Percentiles rank a stretch among this genome's conserved stretches.
Conservation (phyloP, 1,140 invertebrate genomes). For the Brachystomella parvula region DNA sequence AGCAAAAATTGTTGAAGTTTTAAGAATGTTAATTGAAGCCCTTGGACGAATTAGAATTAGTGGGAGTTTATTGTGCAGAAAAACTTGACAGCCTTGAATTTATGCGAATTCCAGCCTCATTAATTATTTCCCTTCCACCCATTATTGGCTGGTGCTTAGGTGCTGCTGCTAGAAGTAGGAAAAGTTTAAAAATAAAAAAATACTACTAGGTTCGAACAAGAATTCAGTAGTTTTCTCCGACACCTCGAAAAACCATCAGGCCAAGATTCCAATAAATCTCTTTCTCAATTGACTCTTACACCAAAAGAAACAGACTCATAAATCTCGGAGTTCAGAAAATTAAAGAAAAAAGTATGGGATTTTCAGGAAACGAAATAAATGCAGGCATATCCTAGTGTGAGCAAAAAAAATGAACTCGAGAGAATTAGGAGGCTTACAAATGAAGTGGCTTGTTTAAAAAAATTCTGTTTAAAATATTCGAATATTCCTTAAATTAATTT, state of each 20-base stretch:
- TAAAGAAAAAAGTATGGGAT: background rate
- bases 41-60: background rate
- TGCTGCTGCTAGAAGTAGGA: too few relatives aligned
- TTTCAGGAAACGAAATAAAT: background rate
- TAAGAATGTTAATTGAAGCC: conserved; percentile 1
- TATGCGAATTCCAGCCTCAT: conserved; percentile 2
- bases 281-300: background rate
- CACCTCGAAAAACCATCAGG: too few relatives aligned
- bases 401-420: background rate
- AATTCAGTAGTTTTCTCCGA: too few relatives aligned
- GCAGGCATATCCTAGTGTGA: background rate
- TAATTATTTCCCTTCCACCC: background rate
- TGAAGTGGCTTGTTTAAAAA: too few relatives aligned
- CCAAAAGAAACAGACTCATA: conserved; percentile 6
- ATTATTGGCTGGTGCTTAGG: too few relatives aligned
- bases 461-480: too few relatives aligned
- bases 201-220: too few relatives aligned
- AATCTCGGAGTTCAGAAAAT: conserved; percentile 1
- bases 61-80: background rate
- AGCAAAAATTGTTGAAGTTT: background rate
- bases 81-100: background rate
- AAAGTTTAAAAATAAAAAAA: too few relatives aligned
- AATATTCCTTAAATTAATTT: background rate
- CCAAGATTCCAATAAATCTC: background rate
- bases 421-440: too few relatives aligned